Base-by-base conservation (phyloP, 2,113 vertebrate genomes). In the Pitta sordida region DNA sequence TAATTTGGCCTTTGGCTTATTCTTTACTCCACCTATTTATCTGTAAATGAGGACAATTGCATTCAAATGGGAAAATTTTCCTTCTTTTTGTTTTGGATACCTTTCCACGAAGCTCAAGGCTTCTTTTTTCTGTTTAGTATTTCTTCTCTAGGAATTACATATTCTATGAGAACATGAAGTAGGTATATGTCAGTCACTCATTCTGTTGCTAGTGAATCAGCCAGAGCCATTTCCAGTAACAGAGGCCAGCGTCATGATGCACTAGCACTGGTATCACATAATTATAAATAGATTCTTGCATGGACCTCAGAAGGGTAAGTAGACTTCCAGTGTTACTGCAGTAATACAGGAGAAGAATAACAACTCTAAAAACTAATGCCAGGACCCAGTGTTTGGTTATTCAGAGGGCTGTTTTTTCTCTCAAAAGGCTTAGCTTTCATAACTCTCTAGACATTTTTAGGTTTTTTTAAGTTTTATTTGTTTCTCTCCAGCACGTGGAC, bases 261-360 rank as follows among this genome's bases (percentile, higher is more conserved):
- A 68, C 83, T 56, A 30, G 43, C n/a, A 43, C 64, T 86, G 86
- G 67, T 76, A 67, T 95, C 76, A 67, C 70, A 91, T 76, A 75
- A 13, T 77, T 97, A 96, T 93, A 96, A 97, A 97, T 96, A 96
- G 91, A 75, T 53, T 55, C 51, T 85, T 83, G 52, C 69, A 58
- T 11, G 26, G 56, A 41, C 46, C 90, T 90, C 30, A 79, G 80
- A 90, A 96, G 95, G 68, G 22, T 55, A 73, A 78, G 46, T 9
- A 94, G 83, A 80, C 27, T 44, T 84, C 82, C 49, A 70, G 77
- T 82, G 91, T 95, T 74, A 60, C 7, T 93, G 65, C 58, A 75
- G 64, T 76, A 60, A n/a, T 65, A 75, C 4, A 83, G 73, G 46
- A 87, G 55, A 84, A 86, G 56, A 92, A 91, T 37, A 75, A 83